Evolutionary conservation across 2,888 invertebrate species (phyloP), one percentile per base, ranked within the genome.

Genomic region (Chloromyia formosa): DNA sequence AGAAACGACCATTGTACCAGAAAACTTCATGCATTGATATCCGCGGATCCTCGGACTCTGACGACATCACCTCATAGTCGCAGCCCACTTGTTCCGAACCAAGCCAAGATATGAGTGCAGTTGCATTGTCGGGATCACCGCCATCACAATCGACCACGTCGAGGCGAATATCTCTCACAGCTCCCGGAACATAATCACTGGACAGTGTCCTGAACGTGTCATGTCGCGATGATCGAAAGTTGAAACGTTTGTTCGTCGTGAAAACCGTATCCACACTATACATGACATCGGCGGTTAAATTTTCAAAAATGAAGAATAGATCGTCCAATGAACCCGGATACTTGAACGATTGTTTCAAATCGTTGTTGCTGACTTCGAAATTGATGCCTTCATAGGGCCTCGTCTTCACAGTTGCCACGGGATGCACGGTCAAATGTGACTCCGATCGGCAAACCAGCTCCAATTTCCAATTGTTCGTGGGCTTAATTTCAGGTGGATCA

Each of bases 151-250:
- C 7, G 7, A 35, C 27, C 27, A 7, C 27, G 7, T 35, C 27
- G 7, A 35, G 27, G 14, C 35, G 14, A 20, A 66, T 20, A n/a
- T 66, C 18, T 22, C 22, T 1, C 22, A 49, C 16, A 22, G 45
- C 18, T 22, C 42, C 66, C 18, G 66, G 66, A 14, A 18, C 23
- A 45, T 66, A 66, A 12, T 18, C 10, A 5, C n/a, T 49, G 12
- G 66, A 22, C n/a, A 66, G 16, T 22, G 66, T 66, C 12, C 20
- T 9, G 66, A 35, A 66, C 22, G n/a, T 20, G 12, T 66, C 14
- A 7, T 7, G 5, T 12, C 14, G 10, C 1, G 20, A 20, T 20
- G 20, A 22, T 20, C 18, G 16, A 0, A 66, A n/a, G 3, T n/a
- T 12, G 14, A n/a, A 12, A 12, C 14, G 14, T n/a, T 49, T 49